phyloP scores from a whole-genome alignment of 2,888 invertebrate species.

The Suillia variegata region DNA sequence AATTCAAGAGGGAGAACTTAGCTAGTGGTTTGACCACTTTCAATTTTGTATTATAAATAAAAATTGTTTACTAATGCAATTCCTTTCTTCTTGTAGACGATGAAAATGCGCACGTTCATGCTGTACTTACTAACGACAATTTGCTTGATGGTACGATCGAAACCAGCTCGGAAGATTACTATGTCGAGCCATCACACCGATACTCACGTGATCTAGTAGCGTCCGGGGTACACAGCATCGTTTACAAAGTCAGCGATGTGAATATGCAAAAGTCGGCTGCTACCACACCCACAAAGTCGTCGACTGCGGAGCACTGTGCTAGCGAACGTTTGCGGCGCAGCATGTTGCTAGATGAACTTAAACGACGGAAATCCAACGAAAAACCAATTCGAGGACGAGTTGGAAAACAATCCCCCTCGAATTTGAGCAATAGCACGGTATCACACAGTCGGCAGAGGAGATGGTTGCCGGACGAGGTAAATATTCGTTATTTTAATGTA shows the following conservation, averaged over 20 bases:
- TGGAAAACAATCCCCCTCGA: no score
- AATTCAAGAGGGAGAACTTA: no score
- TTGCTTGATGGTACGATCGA: slow-evolving; percentile 88
- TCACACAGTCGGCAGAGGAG: slow-evolving; percentile 62
- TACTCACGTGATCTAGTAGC: slow-evolving; percentile 63
- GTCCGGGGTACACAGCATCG: slow-evolving; percentile 75
- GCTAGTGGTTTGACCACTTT: no score
- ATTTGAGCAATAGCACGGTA: slow-evolving; percentile 30
- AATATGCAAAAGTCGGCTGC: slow-evolving; percentile 48
- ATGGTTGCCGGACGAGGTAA: slow-evolving; percentile 73
- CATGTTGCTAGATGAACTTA: slow-evolving; percentile 41
- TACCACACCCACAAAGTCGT: slow-evolving; percentile 53
- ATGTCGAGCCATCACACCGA: slow-evolving; percentile 69
- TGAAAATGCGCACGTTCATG: slow-evolving; percentile 80
- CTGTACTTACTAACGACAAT: slow-evolving; percentile 84
- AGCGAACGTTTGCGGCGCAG: slow-evolving; percentile 56
- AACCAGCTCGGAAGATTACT: slow-evolving; percentile 78
- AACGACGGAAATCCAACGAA: slow-evolving; percentile 36
- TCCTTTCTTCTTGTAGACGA: slow-evolving; percentile 75
- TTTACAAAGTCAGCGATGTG: slow-evolving; percentile 83
- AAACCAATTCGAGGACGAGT: slow-evolving; percentile 5
- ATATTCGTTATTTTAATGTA: no score
- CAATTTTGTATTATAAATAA: no score
- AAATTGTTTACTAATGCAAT: no score
- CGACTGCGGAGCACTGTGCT: slow-evolving; percentile 55